A percentile compares a stretch with the other conserved stretches of the same genome.
phyloP scores from a whole-genome alignment of 2,888 invertebrate genomes.

The Anthophora plumipes region DNA sequence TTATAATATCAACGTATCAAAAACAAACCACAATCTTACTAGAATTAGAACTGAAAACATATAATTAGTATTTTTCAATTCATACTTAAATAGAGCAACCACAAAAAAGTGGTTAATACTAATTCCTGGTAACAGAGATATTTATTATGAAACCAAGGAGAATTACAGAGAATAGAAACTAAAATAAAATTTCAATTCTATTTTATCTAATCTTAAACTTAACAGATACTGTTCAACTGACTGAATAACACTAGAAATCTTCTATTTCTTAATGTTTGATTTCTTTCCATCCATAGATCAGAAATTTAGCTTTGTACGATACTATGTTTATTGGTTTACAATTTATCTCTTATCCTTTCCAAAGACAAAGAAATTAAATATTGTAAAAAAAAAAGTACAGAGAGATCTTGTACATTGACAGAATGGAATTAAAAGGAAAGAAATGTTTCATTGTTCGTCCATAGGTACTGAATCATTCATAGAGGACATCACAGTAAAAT shows the following conservation, averaged over 20 bases:
- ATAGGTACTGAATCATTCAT: neutral
- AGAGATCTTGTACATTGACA: slow-evolving; percentile 30
- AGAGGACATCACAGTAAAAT: neutral
- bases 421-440: neutral
- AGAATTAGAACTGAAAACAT: neutral
- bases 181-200: neutral
- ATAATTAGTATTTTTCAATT: slow-evolving; percentile 1
- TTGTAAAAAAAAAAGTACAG: slow-evolving; percentile 41
- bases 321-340: slow-evolving; percentile 1
- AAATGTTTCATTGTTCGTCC: neutral
- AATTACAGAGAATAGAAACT: neutral
- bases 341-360: neutral
- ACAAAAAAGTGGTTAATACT: neutral
- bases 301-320: slow-evolving; percentile 10
- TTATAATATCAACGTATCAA: neutral
- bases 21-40: neutral
- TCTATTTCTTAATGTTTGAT: neutral
- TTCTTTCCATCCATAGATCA: neutral
- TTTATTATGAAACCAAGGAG: neutral
- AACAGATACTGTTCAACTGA: slow-evolving; percentile 2
- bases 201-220: neutral
- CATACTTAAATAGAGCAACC: neutral
- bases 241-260: slow-evolving; percentile 1
- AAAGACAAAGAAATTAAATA: slow-evolving; percentile 5
- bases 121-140: slow-evolving; percentile 6